phyloP scores from a whole-genome alignment of 2,888 invertebrate genomes.

The Eurois occulta region DNA sequence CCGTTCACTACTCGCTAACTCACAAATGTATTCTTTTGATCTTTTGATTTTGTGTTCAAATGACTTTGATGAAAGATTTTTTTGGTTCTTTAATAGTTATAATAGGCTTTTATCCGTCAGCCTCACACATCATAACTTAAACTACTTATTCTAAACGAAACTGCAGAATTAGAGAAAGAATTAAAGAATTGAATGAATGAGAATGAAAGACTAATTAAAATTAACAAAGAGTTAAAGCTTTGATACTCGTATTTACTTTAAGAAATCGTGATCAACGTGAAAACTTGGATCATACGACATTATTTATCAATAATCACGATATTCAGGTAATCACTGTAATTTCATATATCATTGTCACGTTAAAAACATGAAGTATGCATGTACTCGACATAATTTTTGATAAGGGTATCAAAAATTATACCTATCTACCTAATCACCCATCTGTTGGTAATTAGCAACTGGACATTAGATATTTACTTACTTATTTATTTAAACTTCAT shows the following conservation, averaged over 20 bases:
- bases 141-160: not conserved
- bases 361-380: not conserved
- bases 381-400: not conserved
- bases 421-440: not conserved
- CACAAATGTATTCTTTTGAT: not conserved
- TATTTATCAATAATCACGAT: slow-evolving; percentile 7
- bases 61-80: no score
- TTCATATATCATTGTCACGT: slow-evolving; percentile 3
- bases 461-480: not conserved
- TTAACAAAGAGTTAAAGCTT: not conserved
- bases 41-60: not conserved
- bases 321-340: slow-evolving; percentile 13
- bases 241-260: not conserved
- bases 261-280: not conserved
- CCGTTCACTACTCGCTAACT: not conserved
- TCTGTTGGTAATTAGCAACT: not conserved
- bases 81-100: no score
- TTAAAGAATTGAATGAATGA: no score
- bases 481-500: no score
- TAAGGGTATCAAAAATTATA: no score
- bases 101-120: no score
- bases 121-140: no score
- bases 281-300: not conserved
- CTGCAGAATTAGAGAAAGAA: no score
- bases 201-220: not conserved